Evolutionary conservation across 2,797 vertebrate genomes (phyloP), one percentile per base, ranked within the genome.

Genomic region (Tokudaia muenninki): DNA sequence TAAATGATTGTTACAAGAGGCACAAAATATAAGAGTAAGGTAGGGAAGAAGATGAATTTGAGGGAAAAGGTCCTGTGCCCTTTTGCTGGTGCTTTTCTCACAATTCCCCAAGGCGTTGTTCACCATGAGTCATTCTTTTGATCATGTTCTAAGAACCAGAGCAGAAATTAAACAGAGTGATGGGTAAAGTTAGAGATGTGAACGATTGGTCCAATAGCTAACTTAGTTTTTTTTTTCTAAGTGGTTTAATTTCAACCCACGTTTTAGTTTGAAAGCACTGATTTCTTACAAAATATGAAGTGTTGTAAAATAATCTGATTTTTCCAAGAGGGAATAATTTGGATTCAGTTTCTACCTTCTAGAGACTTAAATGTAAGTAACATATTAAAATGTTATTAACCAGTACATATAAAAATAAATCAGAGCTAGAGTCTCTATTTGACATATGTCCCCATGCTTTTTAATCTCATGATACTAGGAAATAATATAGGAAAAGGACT

Each of bases 121-220:
- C 19, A 41, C 19, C 8, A 41, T 41, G 19, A 19, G 70, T 74
- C 19, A 74, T 29, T 37, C 7, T 22, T 72, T 72, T 37, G 7
- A 72, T 37, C 11, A 75, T 41, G 10, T 75, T 75, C 10, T 24
- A 67, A 87, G 37, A 79, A 31, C 0, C 1, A 63, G 34, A 37
- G 6, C 11, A 79, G 9, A 93, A 34, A 84, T 79, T 1, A 10
- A 13, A 31, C 24, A 22, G 0, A 26, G 34, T 11, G 44, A 0
- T 26, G 29, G 4, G 2, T 44, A 59, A 61, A 87, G 57, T 37
- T 78, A 47, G 4, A 77, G 11, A 79, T 84, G 41, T 50, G 31
- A 88, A 50, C 1, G 74, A 13, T 37, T 52, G 3, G 0, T 47
- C 6, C 26, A 77, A 0, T 31, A 1, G 10, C 0, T 22, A 80